Conservation (phyloP, 2,113 vertebrate species). For the Pavo muticus region DNA sequence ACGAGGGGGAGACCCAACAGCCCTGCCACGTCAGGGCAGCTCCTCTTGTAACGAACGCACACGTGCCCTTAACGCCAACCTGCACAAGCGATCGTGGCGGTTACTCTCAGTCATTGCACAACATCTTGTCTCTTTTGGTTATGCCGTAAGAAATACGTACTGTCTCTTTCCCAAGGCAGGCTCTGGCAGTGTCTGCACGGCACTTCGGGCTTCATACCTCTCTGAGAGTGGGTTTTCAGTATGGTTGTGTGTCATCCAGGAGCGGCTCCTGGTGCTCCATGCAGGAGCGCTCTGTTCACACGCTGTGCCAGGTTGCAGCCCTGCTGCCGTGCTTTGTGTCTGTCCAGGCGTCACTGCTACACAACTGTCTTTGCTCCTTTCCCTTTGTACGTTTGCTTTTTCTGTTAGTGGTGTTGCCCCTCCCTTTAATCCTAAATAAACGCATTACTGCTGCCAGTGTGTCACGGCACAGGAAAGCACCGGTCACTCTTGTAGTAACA, state of each 20-base stretch:
- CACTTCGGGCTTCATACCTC: not conserved
- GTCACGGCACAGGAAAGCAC: not conserved
- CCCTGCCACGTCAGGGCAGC: rapidly evolving
- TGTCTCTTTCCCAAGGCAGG: not conserved
- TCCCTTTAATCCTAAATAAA: conserved; percentile 48
- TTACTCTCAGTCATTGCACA: not conserved
- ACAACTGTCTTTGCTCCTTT: not conserved
- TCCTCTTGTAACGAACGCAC: not conserved
- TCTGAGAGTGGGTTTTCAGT: not conserved
- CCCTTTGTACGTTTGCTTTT: not conserved
- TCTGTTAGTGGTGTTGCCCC: not conserved
- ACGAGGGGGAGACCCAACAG: rapidly evolving
- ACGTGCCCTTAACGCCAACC: not conserved
- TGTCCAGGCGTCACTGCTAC: not conserved
- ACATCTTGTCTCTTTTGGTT: not conserved
- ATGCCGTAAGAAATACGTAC: rapidly evolving
- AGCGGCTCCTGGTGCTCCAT: rapidly evolving
- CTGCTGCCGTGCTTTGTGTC: not conserved
- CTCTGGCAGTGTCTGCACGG: rapidly evolving
- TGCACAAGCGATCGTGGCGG: rapidly evolving
- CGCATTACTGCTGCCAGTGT: not conserved
- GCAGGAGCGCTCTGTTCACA: rapidly evolving
- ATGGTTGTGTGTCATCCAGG: not conserved
- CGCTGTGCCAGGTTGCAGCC: not conserved
- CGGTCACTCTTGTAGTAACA: rapidly evolving